Base-by-base conservation (phyloP, 2,113 vertebrate species). In the Syngnathoides biaculeatus region DNA sequence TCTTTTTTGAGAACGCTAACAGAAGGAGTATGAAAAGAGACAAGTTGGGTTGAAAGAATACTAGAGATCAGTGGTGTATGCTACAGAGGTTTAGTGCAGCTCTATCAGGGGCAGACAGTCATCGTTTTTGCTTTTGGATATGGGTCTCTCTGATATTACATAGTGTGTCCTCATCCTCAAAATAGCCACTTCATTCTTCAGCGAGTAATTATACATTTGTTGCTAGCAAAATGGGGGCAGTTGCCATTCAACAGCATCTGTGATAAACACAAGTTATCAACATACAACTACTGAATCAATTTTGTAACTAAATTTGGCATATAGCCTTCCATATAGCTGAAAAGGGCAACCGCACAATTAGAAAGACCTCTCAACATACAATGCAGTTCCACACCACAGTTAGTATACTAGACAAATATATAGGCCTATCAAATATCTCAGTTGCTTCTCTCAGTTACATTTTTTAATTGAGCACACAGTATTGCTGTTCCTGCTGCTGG, bases 1-100 rank as follows among this genome's bases (percentile, higher is more conserved):
- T 91, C 87, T 90, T 90, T 86, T 83, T 79, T 73, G 77, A 75
- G 81, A 84, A 80, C 81, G 80, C 85, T 85, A 77, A 83, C 79
- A 78, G 50, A 80, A 86, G 84, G 72, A 77, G 75, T 71, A 75
- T 85, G 81, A 61, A 67, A 67, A 62, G 74, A 66, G 74, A 71
- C 64, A 56, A 64, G 69, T 76, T 73, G 30, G 63, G 75, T 71
- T 56, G 73, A 78, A 67, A 80, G 69, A 75, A 73, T 55, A 63
- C 72, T 59, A 79, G 71, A 73, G 71, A 81, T 77, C 71, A 74
- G 80, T 72, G 64, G 69, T 60, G 69, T 75, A 75, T 79, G 82
- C 82, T 83, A 80, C 43, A 48, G 73, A 79, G 84, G 79, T 69
- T 71, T 5, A 47, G 40, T 56, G 53, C 7, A 52, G 57, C 68